Conservation (phyloP, 2,797 vertebrate genomes). For the Gorsachius magnificus region DNA sequence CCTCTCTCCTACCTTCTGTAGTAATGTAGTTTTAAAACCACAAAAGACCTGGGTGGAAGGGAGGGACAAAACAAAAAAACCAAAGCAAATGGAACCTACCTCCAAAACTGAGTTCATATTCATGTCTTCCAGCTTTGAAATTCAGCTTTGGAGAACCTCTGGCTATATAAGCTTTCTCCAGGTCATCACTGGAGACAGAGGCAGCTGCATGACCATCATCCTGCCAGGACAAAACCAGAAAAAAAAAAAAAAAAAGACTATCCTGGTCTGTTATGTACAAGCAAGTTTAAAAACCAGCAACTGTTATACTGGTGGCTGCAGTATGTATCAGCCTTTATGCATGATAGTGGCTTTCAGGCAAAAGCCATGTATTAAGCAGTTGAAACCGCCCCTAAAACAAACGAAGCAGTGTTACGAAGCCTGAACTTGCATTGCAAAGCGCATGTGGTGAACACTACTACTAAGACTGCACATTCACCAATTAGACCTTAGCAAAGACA, state of each 20-base stretch:
- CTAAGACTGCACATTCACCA: not conserved
- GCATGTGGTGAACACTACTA: not conserved
- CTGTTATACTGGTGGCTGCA: not conserved
- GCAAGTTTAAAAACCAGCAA: not conserved
- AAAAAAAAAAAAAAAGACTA: not conserved
- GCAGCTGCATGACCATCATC: slow-evolving; percentile 59
- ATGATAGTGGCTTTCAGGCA: not conserved
- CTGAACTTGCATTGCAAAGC: not conserved
- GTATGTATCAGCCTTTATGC: not conserved
- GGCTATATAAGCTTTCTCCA: slow-evolving; percentile 86
- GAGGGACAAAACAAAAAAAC: not conserved
- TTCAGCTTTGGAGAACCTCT: slow-evolving; percentile 69
- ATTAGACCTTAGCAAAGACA: not conserved
- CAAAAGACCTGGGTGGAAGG: not conserved
- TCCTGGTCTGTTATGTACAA: not conserved
- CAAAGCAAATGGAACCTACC: slow-evolving; percentile 40
- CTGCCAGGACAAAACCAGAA: slow-evolving; percentile 67
- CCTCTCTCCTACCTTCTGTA: not conserved
- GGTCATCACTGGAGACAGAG: slow-evolving; percentile 77
- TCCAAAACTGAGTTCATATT: slow-evolving; percentile 85
- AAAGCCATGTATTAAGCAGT: not conserved
- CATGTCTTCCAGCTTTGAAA: slow-evolving; percentile 78
- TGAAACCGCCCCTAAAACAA: not conserved
- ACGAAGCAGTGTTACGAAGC: not conserved
- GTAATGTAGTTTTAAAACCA: not conserved